Percentiles rank a stretch among this genome's conserved stretches.
Conservation (phyloP, 2,113 vertebrate species). For the Propithecus coquereli region DNA sequence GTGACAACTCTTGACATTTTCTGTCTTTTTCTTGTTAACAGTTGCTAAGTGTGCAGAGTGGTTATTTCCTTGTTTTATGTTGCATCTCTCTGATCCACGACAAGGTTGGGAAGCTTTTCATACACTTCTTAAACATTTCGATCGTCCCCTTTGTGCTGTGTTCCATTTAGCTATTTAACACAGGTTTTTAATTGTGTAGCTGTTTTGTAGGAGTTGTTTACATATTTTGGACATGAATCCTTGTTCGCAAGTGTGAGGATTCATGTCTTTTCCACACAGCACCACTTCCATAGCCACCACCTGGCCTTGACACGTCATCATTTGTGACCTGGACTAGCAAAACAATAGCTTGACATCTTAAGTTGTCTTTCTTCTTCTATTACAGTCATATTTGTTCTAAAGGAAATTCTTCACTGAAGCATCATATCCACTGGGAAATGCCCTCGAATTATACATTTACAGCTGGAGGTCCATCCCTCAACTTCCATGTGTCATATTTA, state of each 20-base stretch:
- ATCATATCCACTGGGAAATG: neutral
- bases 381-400: neutral
- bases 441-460: neutral
- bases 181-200: neutral
- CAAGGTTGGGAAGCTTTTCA: neutral
- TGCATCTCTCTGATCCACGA: neutral
- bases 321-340: neutral
- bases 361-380: neutral
- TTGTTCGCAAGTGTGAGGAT: neutral
- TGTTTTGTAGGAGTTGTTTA: neutral
- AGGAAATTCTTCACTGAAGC: neutral
- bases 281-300: neutral
- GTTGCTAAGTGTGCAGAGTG: no score
- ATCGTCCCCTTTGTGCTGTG: neutral
- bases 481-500: neutral
- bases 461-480: neutral
- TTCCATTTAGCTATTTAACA: neutral
- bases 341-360: neutral
- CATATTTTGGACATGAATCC: neutral
- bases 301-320: neutral
- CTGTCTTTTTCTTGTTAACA: neutral
- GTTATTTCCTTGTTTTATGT: neutral
- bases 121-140: neutral
- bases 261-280: neutral
- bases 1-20: no score